Evolutionary conservation across 2,888 invertebrate genomes (phyloP), one percentile per base, ranked within the genome.

Genomic region (Apocheima hispidaria): DNA sequence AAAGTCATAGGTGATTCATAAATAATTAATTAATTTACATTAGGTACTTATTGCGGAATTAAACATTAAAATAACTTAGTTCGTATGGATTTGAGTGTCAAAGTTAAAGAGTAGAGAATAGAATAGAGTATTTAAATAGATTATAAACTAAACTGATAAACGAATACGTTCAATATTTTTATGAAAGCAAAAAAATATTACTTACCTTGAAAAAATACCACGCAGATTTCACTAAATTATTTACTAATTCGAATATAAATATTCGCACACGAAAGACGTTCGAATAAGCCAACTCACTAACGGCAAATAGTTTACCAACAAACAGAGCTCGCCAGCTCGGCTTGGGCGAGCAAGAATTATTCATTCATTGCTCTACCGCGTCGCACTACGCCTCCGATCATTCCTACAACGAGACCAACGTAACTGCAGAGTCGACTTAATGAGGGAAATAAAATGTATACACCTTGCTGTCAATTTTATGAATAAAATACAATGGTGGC

Each of bases 281-380:
- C 65, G 66, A 72, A 69, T 72, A 63, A 71, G 59, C 75, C 82
- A 74, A 74, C 77, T 78, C 72, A 73, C 70, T 74, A 73, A 70
- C 69, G 72, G 68, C 75, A 77, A 84, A 75, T 83, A 79, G 62
- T 65, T 69, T 66, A 68, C 63, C 23, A 68, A 70, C 63, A 68
- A 65, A 58, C 33, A 33, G 33, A 18, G 35, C 18, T 38, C 3
- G 10, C 23, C 3, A 10, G 26, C 26, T 44, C 14, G 23, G 23
- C 23, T 12, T 4, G 20, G 10, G 48, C 41, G 52, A 59, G 60
- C 65, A 65, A 60, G 53, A 61, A 56, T 67, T 51, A n/a, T n/a
- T 26, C 64, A 51, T 58, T 58, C 49, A 59, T 55, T 52, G 57
- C 58, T 41, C n/a, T 41, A 41, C 21, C 41, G 21, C n/a, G 21